These are phyloP conservation scores for Peromyscus nudipes DNA, from an alignment of 2,797 vertebrate genomes.

Conservation along the genomic window DNA sequence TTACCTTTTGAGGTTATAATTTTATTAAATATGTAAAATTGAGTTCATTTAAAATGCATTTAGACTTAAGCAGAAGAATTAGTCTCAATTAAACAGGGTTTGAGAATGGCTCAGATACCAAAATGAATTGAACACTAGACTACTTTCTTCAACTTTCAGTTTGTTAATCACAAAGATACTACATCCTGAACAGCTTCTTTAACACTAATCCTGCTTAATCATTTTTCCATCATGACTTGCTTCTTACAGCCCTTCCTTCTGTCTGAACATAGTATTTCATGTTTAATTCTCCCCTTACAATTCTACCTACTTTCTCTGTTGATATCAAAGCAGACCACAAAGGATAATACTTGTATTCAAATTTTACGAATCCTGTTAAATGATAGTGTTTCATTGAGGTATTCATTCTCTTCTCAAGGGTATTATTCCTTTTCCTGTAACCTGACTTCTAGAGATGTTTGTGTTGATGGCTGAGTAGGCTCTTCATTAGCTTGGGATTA, in stretches of 20 bases:
- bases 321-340: background rate
- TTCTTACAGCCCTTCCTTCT: background rate
- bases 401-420: background rate
- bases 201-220: background rate
- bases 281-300: background rate
- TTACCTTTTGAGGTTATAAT: background rate
- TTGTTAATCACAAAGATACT: background rate
- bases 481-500: background rate
- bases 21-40: background rate
- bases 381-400: rapidly evolving
- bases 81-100: background rate
- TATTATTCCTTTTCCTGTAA: background rate
- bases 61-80: background rate
- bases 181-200: background rate
- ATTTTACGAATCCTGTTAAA: background rate
- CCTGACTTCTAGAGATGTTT: background rate
- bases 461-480: rapidly evolving
- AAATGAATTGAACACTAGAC: background rate
- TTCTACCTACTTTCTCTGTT: background rate
- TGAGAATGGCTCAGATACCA: background rate
- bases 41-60: background rate
- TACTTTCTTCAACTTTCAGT: background rate
- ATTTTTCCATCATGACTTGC: background rate
- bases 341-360: background rate
- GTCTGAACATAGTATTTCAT: background rate